Conservation (phyloP, 2,113 vertebrate species). For the Malurus cyaneus region DNA sequence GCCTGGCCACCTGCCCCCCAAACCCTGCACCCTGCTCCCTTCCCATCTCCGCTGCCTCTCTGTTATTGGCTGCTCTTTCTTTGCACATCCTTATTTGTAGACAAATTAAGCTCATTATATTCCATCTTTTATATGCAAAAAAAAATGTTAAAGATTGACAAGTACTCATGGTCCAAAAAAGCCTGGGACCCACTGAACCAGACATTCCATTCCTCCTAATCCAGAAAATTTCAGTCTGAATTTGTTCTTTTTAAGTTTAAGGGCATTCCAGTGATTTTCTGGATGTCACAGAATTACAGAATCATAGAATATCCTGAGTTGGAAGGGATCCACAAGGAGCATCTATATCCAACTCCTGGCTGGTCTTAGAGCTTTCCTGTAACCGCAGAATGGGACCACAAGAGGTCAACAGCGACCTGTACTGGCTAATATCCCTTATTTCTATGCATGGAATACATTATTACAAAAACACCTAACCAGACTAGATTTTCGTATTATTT, state of each 20-base stretch:
- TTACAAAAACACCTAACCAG: fast-evolving
- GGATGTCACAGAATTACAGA: background rate
- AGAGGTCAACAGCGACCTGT: slow-evolving; percentile 11
- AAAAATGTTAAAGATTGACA: background rate
- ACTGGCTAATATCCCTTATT: no score
- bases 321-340: background rate
- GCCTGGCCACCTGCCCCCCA: background rate
- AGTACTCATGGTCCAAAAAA: background rate
- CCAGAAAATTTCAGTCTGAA: background rate
- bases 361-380: background rate
- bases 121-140: background rate
- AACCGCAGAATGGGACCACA: background rate
- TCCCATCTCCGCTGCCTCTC: background rate
- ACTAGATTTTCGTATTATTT: background rate
- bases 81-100: background rate
- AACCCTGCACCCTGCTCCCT: background rate
- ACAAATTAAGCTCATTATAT: background rate
- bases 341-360: fast-evolving
- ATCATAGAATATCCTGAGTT: background rate
- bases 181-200: background rate
- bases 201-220: background rate
- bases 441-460: fast-evolving
- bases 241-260: background rate
- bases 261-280: background rate
- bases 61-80: background rate